Base-by-base conservation (phyloP, 2,888 invertebrate genomes). In the Cephalotes varians region DNA sequence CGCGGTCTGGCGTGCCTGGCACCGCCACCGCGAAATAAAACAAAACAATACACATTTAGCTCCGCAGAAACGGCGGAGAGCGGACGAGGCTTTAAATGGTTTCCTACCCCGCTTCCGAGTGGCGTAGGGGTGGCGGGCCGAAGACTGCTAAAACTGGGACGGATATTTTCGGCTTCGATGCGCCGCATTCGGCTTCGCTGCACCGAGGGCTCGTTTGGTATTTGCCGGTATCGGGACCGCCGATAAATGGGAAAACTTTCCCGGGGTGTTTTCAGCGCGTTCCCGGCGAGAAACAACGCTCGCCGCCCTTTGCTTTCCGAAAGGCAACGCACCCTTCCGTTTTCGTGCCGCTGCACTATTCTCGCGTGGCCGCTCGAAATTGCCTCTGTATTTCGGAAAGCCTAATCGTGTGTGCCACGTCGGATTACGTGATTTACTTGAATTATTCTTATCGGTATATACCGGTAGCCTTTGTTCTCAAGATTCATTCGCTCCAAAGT, bases 231-330 rank as follows among this genome's bases (percentile, higher is more conserved):
- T 91, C 91, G 89, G 87, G 72, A 64, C 83, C 62, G 83, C 87
- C 89, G 90, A 92, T 92, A 91, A 92, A 92, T 92, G 91, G 91
- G 92, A 89, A 92, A 92, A 92, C 91, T 92, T 92, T 90, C 88
- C 84, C 44, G 79, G 83, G 77, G 87, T 86, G 87, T 85, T 92
- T 90, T 87, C 86, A 64, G 40, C 44, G 12, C 15, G 56, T 25
- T 34, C 12, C 58, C 74, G 34, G 47, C 67, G 69, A 73, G 77
- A 84, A 77, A 82, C 44, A 40, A 83, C 64, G 56, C 54, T 31
- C 77, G 44, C 65, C 77, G 31, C 54, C 69, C 77, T 69, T 21
- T 49, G 34, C 80, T 85, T 85, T 85, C 80, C 67, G 56, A 82
- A 88, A 81, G 86, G 86, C 74, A 86, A 86, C 85, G 80, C 71